Base-by-base conservation (phyloP, 2,113 vertebrate genomes). In the Epinephelus lanceolatus region DNA sequence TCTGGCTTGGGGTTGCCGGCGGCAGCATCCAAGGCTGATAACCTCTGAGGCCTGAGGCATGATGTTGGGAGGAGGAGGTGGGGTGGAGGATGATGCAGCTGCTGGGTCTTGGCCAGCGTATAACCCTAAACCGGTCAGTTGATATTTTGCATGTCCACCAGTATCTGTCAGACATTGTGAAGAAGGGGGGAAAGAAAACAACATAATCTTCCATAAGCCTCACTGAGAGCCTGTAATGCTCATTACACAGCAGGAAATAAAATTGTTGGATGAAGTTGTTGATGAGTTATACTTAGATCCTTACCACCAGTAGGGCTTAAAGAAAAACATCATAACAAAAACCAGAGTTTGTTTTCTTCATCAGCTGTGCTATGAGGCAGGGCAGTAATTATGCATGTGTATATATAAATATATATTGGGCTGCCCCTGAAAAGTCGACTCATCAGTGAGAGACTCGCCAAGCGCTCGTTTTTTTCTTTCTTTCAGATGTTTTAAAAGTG, bases 1-100 rank as follows among this genome's bases (percentile, higher is more conserved):
- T 90, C 86, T 90, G 92, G 89, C 89, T 71, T 30, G 85, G 87
- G 86, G 91, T 92, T 89, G 91, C 94, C 81, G 72, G 76, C 40
- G 79, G 85, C 89, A 72, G 88, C 87, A 62, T 87, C 88, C 89
- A 82, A 65, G 65, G 70, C 90, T 91, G 92, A 93, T 94, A 87
- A 94, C 92, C 92, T 85, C 88, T 66, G 89, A 84, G 90, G 86
- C 85, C 84, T 67, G 73, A 88, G 83, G 90, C 78, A 84, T 86
- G 87, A 87, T 94, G 91, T 88, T 81, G 76, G 81, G 76, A 74
- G 66, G 74, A 30, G 68, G 4, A 8, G 19, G 8, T 5, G 66
- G 47, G 45, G 18, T 19, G 75, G 70, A 17, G 69, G 83, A 81
- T 71, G 81, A 74, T 78, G 88, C 78, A 83, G 90, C 80, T 78